These are phyloP conservation scores for Chaenocephalus aceratus DNA, from an alignment of 2,113 vertebrate genomes.

Conservation along the genomic window DNA sequence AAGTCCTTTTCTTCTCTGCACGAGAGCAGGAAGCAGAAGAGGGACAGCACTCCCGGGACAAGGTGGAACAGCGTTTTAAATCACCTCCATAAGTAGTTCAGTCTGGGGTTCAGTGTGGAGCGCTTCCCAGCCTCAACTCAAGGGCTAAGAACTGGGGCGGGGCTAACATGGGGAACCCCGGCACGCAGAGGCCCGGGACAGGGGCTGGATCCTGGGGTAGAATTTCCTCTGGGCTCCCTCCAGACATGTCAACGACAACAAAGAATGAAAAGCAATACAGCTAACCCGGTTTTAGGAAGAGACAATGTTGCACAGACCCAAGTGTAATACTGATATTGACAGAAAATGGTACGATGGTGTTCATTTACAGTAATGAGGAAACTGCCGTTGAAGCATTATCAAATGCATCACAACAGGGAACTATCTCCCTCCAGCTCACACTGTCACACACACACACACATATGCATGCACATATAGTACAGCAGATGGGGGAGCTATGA, in stretches of 20 bases:
- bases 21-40: constrained; percentile 67
- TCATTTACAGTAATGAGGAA: constrained; percentile 11
- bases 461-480: constrained; percentile 10
- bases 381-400: neutral
- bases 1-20: constrained; percentile 36
- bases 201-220: constrained; percentile 69
- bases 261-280: constrained; percentile 13
- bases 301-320: neutral
- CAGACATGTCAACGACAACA: constrained; percentile 67
- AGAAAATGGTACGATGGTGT: neutral
- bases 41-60: constrained; percentile 66
- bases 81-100: constrained; percentile 71
- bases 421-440: neutral
- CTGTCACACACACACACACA: constrained; percentile 18
- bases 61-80: constrained; percentile 69
- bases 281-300: constrained; percentile 3
- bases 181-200: constrained; percentile 71
- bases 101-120: constrained; percentile 59
- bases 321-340: neutral
- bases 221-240: constrained; percentile 77
- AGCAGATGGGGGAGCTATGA: constrained; percentile 37
- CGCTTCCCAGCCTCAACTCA: constrained; percentile 45
- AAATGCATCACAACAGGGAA: constrained; percentile 4
- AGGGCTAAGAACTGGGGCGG: constrained; percentile 60
- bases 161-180: constrained; percentile 75